These are phyloP conservation scores for Platerodrilus igneus DNA, from an alignment of 2,888 invertebrate genomes.

Conservation along the genomic window DNA sequence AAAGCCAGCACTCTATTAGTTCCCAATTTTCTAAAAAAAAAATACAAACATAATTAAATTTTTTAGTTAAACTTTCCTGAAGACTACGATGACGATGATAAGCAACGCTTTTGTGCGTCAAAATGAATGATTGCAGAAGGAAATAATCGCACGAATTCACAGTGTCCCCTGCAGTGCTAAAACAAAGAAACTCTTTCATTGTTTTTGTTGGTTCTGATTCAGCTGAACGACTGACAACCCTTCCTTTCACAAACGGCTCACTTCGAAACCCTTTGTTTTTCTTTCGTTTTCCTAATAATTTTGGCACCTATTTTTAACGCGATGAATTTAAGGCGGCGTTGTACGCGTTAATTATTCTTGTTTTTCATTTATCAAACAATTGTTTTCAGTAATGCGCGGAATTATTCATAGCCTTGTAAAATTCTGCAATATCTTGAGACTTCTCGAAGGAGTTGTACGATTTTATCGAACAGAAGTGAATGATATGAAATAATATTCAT, in stretches of 20 bases:
- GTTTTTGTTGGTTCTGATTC: conserved; percentile 45
- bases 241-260: conserved; percentile 44
- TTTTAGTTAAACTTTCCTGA: no score
- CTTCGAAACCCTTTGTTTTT: conserved; percentile 46
- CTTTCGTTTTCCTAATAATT: conserved; percentile 46
- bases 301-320: conserved; percentile 49
- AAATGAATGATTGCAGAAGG: conserved; percentile 44
- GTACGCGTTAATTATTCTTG: conserved; percentile 50
- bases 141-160: conserved; percentile 27
- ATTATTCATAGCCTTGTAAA: no score
- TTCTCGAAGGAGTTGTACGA: no score
- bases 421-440: no score
- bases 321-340: conserved; percentile 50
- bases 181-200: conserved; percentile 50
- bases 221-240: conserved; percentile 47
- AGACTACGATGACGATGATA: no score
- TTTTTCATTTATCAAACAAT: conserved; percentile 51
- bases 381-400: no score
- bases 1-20: no score
- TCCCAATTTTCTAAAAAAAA: no score
- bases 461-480: no score
- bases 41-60: no score
- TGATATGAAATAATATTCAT: no score
- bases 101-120: no score
- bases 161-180: conserved; percentile 33